Evolutionary conservation across 2,797 vertebrate genomes (phyloP), one percentile per base, ranked within the genome.

Genomic region (Muscicapa striata): DNA sequence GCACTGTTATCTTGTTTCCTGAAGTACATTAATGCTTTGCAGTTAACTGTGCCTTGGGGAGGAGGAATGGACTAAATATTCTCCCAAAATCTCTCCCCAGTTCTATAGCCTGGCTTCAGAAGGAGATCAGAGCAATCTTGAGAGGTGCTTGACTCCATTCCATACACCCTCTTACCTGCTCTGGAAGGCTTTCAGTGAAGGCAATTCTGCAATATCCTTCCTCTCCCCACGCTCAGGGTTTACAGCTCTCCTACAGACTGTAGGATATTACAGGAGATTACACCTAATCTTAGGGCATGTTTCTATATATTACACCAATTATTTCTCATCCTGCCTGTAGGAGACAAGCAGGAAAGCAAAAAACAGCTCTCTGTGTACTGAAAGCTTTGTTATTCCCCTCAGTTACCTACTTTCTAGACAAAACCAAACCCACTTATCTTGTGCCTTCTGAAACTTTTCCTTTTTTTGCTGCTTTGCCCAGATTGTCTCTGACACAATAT

Each of bases 401-500:
- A 88, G 59, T 69, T 59, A 64, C 76, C 80, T 84, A 57, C 55
- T 93, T 94, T 70, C 77, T 70, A 95, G 88, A 84, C 80, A 70
- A 93, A 92, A 86, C 74, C 57, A 26, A 93, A 87, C 90, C 77
- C 76, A 84, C 48, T 96, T 95, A 61, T 49, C 34, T 62, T 15
- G 4, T 43, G 61, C 66, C 20, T 95, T 90, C 75, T 74, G 82
- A 96, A 92, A 90, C 54, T 55, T 89, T 55, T 63, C 79, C 51
- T 48, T 59, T 91, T 94, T 94, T 90, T 24, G 10, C 70, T 76
- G 51, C 66, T 88, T 91, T 93, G 62, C 72, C 79, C 91, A 93
- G 87, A 95, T 96, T 95, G 90, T 79, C 90, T 93, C 76, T 88
- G 69, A 88, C 74, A 93, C 0, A 62, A 38, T 93, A 84, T 84